Percentiles rank a stretch among this genome's conserved stretches.
Evolutionary conservation across 2,113 vertebrate species (phyloP).

Genomic region (Eleginops maclovinus): DNA sequence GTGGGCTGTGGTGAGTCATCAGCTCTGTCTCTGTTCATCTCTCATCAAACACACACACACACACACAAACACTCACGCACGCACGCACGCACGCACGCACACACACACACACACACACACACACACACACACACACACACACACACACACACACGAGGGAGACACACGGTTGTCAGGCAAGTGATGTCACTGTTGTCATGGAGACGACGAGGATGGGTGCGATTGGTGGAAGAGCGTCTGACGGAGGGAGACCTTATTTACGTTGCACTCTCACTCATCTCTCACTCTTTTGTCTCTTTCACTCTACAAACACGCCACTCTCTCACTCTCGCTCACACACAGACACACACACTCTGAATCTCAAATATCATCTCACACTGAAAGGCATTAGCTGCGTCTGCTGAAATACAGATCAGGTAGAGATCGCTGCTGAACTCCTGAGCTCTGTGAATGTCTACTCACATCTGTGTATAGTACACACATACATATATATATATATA

Average conservation of each 20-base stretch:
- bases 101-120: constrained; percentile 62
- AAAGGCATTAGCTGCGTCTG: neutral
- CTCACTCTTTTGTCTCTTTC: neutral
- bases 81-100: no score
- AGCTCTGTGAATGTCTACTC: no score
- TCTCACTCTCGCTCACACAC: neutral
- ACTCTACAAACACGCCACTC: neutral
- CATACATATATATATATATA: no score
- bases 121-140: constrained; percentile 58
- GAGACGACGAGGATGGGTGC: constrained; percentile 43
- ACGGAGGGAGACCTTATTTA: constrained; percentile 72
- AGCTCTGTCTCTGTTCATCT: constrained; percentile 39
- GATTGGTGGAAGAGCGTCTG: constrained; percentile 64
- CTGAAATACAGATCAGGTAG: no score
- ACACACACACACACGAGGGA: constrained; percentile 54
- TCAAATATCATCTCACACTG: neutral
- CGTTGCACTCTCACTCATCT: constrained; percentile 35
- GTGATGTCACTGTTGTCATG: constrained; percentile 82
- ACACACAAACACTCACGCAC: constrained; percentile 50
- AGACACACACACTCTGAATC: neutral
- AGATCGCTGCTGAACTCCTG: no score
- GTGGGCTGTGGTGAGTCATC: constrained; percentile 75
- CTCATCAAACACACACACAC: constrained; percentile 52
- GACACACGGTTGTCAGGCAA: constrained; percentile 72
- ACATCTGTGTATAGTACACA: no score